Percentiles rank a stretch among this genome's conserved stretches.
Conservation (phyloP, 30 jellyfish, hydroid and myxozoan species). For the Hydra vulgaris region DNA sequence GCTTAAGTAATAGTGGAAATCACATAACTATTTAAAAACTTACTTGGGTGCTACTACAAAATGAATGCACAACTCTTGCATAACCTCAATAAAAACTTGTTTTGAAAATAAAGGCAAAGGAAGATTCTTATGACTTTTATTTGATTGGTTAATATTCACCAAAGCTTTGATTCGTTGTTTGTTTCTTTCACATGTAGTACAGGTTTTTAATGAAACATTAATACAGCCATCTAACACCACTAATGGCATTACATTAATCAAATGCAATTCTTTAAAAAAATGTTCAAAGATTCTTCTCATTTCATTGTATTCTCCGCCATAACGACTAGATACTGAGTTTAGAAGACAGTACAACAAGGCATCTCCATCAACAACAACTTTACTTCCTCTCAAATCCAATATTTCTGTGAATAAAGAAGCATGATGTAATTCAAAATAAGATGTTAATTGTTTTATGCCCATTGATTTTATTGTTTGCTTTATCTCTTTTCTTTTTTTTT, state of each 20-base stretch:
- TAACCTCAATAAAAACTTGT: slow-evolving; percentile 12
- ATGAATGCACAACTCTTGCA: slow-evolving; percentile 12
- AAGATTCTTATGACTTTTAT: background rate
- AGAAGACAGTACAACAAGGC: background rate
- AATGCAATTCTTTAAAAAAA: background rate
- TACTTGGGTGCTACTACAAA: slow-evolving; percentile 23
- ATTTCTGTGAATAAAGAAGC: background rate
- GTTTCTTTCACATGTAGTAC: background rate
- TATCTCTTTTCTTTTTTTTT: no score
- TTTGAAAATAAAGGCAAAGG: slow-evolving; percentile 12
- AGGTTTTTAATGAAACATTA: background rate
- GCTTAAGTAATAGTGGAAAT: background rate
- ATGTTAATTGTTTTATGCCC: background rate
- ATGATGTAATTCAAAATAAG: background rate
- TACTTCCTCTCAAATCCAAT: background rate
- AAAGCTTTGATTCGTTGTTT: background rate
- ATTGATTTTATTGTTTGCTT: no score
- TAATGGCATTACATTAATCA: background rate
- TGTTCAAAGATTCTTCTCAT: background rate
- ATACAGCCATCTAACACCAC: background rate
- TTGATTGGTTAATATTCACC: background rate
- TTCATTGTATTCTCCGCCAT: background rate
- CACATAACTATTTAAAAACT: background rate
- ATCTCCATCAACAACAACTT: background rate
- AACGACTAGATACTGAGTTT: background rate